These are phyloP conservation scores for Idaea straminata DNA, from an alignment of 2,888 invertebrate genomes.

Conservation along the genomic window DNA sequence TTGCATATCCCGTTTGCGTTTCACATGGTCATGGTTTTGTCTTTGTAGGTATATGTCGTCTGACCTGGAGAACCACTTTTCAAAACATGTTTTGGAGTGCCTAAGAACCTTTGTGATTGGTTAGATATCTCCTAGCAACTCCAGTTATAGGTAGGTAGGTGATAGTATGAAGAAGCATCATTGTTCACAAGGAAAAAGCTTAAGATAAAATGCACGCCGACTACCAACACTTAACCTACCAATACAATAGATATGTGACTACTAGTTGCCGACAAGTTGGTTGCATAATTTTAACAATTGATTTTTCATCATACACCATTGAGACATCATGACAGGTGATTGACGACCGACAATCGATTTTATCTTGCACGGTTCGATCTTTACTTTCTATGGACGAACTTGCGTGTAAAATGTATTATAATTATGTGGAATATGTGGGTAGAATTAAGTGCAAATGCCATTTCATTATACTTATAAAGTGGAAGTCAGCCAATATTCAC, in stretches of 20 bases:
- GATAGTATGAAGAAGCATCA: too few relatives aligned
- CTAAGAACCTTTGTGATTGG: too few relatives aligned
- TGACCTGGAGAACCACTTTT: too few relatives aligned
- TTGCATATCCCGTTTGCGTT: slow-evolving; percentile 58
- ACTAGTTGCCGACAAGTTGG: not conserved
- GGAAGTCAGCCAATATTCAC: not conserved
- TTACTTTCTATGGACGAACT: not conserved
- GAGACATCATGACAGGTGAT: not conserved
- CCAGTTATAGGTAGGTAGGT: too few relatives aligned
- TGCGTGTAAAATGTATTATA: not conserved
- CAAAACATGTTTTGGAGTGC: too few relatives aligned
- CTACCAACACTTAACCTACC: not conserved
- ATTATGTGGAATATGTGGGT: not conserved
- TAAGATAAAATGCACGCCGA: not conserved
- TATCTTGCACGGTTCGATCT: not conserved
- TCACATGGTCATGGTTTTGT: slow-evolving; percentile 34
- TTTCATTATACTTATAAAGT: not conserved
- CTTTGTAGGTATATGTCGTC: not conserved
- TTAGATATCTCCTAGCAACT: too few relatives aligned
- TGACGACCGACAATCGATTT: not conserved
- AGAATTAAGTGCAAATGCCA: too few relatives aligned
- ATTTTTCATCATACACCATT: not conserved
- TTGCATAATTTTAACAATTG: not conserved
- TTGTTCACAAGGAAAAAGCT: too few relatives aligned
- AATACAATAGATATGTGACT: too few relatives aligned